Percentiles rank a stretch among this genome's conserved stretches.
phyloP scores from a whole-genome alignment of 2,113 vertebrate genomes.

The Neogobius melanostomus region DNA sequence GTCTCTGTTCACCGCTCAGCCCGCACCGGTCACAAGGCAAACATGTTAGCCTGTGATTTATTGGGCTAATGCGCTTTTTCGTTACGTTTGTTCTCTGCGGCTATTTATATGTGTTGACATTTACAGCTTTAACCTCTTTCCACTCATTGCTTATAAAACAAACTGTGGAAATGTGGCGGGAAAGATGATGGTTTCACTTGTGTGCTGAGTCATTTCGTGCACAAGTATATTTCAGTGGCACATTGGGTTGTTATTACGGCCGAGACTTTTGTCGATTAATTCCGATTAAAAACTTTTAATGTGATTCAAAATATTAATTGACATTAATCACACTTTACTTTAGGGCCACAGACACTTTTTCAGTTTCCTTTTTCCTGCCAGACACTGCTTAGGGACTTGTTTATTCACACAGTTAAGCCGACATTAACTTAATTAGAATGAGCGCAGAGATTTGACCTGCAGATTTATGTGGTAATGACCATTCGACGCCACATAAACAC shows the following conservation, averaged over 20 bases:
- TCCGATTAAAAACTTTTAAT: no score
- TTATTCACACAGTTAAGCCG: no score
- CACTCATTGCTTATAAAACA: conserved; percentile 15
- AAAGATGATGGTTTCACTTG: neutral
- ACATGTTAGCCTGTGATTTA: conserved; percentile 69
- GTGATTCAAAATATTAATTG: no score
- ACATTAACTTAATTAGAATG: no score
- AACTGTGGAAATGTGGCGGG: neutral
- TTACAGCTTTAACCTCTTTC: conserved; percentile 34
- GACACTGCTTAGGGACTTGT: no score
- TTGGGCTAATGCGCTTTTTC: conserved; percentile 34
- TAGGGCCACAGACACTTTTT: no score
- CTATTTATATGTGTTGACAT: conserved; percentile 16
- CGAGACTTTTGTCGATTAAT: no score
- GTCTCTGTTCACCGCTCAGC: conserved; percentile 49
- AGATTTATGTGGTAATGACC: no score
- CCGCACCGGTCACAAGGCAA: conserved; percentile 60
- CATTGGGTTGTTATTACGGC: neutral
- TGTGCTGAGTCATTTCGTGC: neutral
- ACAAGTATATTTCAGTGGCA: neutral
- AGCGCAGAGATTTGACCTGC: no score
- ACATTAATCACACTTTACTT: no score
- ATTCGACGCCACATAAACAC: neutral
- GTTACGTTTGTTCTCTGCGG: conserved; percentile 20
- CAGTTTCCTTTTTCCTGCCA: no score